phyloP scores from a whole-genome alignment of 2,113 vertebrate species.

The Sinosuthora webbiana region DNA sequence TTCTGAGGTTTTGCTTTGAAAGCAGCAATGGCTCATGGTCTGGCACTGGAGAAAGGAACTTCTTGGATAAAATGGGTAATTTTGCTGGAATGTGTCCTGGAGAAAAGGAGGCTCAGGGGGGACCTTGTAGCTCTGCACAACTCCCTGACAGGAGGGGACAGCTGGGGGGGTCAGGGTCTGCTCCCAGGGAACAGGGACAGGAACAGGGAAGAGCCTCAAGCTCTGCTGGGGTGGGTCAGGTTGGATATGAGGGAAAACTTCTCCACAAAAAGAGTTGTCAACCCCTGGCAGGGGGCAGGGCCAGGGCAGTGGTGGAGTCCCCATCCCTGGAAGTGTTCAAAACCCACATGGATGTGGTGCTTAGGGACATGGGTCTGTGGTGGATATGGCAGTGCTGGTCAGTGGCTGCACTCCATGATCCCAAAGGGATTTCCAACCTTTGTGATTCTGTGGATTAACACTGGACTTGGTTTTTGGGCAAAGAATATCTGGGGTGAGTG shows the following conservation, averaged over 20 bases:
- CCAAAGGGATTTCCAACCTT: background rate
- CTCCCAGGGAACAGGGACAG: background rate
- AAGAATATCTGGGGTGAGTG: background rate
- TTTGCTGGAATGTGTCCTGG: background rate
- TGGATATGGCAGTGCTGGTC: background rate
- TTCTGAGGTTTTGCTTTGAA: background rate
- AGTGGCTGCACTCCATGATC: background rate
- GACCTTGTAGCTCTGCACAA: background rate
- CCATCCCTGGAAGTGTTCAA: background rate
- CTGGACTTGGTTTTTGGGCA: background rate
- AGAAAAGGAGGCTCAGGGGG: background rate
- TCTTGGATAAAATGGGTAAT: background rate
- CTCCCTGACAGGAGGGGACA: background rate
- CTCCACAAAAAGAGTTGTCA: background rate
- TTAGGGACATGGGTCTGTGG: accelerated
- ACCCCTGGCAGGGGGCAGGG: too few species aligned
- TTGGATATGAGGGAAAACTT: background rate
- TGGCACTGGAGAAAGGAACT: background rate
- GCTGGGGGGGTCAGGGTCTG: accelerated
- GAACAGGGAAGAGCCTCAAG: accelerated
- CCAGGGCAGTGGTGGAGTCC: background rate
- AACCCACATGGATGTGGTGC: accelerated
- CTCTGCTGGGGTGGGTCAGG: accelerated
- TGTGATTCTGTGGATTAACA: background rate
- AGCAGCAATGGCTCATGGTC: background rate